Evolutionary conservation across 1,140 invertebrate species (phyloP).

Genomic region (Coptotermes formosanus): DNA sequence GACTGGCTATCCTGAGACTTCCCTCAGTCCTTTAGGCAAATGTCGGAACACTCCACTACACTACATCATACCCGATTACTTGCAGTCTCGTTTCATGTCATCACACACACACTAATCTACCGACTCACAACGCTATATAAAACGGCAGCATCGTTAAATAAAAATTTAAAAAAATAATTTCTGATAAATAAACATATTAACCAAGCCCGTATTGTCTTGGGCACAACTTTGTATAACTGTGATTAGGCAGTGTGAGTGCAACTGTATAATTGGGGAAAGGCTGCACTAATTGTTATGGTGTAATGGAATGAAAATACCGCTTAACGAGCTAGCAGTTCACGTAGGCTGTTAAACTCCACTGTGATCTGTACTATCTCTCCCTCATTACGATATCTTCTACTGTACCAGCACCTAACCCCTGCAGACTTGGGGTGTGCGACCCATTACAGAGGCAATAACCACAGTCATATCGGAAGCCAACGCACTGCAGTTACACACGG

Average conservation of each 20-base stretch:
- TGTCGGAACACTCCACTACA: no score
- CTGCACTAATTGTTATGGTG: background rate
- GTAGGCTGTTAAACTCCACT: background rate
- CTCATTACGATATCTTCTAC: background rate
- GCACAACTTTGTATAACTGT: background rate
- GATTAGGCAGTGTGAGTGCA: background rate
- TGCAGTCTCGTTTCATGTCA: no score
- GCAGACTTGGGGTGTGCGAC: background rate
- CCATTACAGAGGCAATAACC: background rate
- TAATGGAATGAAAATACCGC: constrained; percentile 2
- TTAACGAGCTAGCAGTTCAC: background rate
- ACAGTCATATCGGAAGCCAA: background rate
- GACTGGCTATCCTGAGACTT: no score
- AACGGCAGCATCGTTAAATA: background rate
- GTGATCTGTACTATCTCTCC: background rate
- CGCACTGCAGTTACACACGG: background rate
- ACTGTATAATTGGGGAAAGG: background rate
- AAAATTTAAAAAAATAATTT: no score
- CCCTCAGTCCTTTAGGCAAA: no score
- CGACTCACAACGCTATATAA: no score
- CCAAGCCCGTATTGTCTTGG: no score
- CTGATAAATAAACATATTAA: background rate
- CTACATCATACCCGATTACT: no score
- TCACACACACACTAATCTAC: no score
- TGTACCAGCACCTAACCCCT: background rate